Evolutionary conservation across 2,888 invertebrate genomes (phyloP).

Genomic region (Patella pellucida): DNA sequence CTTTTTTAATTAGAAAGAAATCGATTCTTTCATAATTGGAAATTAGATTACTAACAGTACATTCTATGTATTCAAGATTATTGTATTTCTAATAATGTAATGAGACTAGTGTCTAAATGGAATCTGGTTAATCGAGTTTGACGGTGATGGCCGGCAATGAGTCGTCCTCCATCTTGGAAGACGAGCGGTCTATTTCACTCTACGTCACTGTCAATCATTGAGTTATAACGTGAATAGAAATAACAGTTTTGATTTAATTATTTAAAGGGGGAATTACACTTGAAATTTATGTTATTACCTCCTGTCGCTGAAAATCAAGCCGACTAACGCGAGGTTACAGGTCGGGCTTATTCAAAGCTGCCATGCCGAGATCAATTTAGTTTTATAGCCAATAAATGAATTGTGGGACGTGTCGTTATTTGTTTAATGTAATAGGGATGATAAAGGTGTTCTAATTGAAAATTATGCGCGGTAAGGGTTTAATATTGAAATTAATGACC

Average conservation of each 20-base stretch:
- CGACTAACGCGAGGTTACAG: background rate
- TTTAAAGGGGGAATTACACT: background rate
- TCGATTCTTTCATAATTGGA: too few relatives aligned
- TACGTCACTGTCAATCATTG: background rate
- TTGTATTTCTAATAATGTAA: too few relatives aligned
- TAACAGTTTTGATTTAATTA: constrained; percentile 5
- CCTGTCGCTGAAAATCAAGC: background rate
- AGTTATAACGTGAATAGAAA: background rate
- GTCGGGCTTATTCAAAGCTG: background rate
- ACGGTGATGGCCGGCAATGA: too few relatives aligned
- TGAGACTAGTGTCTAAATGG: too few relatives aligned
- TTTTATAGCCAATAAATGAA: constrained; percentile 5
- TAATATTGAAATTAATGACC: constrained; percentile 1
- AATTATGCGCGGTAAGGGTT: constrained; percentile 4
- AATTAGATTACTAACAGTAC: too few relatives aligned
- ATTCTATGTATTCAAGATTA: too few relatives aligned
- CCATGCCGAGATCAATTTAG: background rate
- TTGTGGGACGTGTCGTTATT: constrained; percentile 4
- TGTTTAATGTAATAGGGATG: background rate
- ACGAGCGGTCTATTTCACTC: constrained; percentile 2
- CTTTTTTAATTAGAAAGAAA: too few relatives aligned
- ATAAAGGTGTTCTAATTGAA: constrained; percentile 3
- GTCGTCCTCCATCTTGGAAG: background rate
- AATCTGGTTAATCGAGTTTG: too few relatives aligned
- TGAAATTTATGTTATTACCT: background rate